phyloP scores from a whole-genome alignment of 1,140 invertebrate species.

The Penaeus chinensis region DNA sequence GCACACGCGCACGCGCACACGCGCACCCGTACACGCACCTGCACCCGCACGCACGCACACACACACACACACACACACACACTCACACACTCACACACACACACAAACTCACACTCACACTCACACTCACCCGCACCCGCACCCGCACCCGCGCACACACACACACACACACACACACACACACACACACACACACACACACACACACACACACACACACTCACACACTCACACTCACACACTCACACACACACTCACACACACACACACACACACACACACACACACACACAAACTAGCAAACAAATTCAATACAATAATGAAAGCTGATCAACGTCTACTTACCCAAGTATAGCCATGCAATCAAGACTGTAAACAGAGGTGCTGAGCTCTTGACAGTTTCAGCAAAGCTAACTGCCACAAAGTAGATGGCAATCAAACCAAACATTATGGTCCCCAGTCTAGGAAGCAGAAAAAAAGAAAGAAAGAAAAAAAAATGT shows the following conservation, averaged over 20 bases:
- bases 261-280: background rate
- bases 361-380: slow-evolving; percentile 84
- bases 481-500: slow-evolving; percentile 31
- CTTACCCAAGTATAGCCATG: slow-evolving; percentile 77
- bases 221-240: too few relatives aligned
- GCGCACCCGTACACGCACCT: background rate
- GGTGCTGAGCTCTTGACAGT: slow-evolving; percentile 89
- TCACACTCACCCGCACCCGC: too few relatives aligned
- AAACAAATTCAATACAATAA: slow-evolving; percentile 41
- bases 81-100: too few relatives aligned
- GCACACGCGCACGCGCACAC: too few relatives aligned
- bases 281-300: background rate
- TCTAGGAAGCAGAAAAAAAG: slow-evolving; percentile 9
- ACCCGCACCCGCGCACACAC: too few relatives aligned
- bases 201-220: too few relatives aligned
- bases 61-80: too few relatives aligned
- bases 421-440: slow-evolving; percentile 83
- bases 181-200: too few relatives aligned
- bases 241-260: too few relatives aligned
- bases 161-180: too few relatives aligned
- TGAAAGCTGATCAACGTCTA: slow-evolving; percentile 37
- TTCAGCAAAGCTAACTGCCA: slow-evolving; percentile 88
- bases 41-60: background rate
- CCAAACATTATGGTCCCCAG: slow-evolving; percentile 73
- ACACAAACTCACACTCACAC: too few relatives aligned